Evolutionary conservation across 2,113 vertebrate species (phyloP).

Genomic region (Ceuthmochares aereus): DNA sequence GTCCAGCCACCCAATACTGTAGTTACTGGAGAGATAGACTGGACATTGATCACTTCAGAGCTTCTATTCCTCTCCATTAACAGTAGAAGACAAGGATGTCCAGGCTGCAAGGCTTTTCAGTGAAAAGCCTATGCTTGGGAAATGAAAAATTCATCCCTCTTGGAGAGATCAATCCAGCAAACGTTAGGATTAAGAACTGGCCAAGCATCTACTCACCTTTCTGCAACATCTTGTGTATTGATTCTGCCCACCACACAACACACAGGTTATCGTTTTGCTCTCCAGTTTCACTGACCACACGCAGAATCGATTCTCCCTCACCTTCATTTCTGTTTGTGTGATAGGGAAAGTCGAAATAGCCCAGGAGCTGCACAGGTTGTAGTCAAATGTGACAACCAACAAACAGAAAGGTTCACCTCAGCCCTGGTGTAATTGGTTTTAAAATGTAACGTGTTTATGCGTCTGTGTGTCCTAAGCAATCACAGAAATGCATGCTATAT

Average conservation of each 20-base stretch:
- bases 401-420: background rate
- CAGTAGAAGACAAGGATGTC: background rate
- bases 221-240: background rate
- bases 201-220: background rate
- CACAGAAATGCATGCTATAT: background rate
- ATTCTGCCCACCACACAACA: accelerated
- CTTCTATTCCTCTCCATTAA: background rate
- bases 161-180: background rate
- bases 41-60: background rate
- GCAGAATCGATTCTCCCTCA: background rate
- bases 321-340: background rate
- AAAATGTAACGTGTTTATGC: background rate
- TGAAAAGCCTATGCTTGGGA: background rate
- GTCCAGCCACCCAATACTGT: background rate
- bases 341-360: background rate
- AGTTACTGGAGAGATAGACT: background rate
- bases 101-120: background rate
- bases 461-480: background rate
- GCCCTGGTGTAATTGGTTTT: background rate
- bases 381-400: background rate
- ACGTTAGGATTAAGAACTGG: background rate
- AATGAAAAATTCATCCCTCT: background rate
- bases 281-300: background rate
- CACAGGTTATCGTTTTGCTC: background rate
- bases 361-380: background rate